phyloP scores from a whole-genome alignment of 2,113 vertebrate species.

The Leucosticte australis region DNA sequence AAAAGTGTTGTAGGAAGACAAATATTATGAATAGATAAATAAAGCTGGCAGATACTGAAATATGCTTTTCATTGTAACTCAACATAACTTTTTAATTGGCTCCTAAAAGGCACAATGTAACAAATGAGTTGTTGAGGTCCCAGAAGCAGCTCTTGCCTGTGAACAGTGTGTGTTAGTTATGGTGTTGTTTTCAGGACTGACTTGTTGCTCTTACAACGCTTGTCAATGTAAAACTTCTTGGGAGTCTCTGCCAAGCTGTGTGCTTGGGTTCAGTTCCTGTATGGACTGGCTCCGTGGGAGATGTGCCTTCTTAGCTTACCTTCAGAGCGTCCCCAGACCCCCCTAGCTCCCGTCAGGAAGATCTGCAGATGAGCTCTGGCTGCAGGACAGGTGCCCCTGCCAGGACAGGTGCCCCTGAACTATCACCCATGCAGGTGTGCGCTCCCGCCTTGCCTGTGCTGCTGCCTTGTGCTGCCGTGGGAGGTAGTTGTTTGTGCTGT shows the following conservation, averaged over 20 bases:
- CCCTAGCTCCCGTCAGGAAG: not conserved
- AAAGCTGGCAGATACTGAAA: not conserved
- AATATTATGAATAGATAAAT: not conserved
- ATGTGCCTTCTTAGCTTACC: not conserved
- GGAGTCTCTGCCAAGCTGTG: not conserved
- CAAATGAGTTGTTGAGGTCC: not conserved
- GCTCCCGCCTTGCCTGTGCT: not conserved
- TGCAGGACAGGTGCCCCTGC: not conserved
- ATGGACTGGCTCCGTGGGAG: rapidly evolving
- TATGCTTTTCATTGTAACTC: not conserved
- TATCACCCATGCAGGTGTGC: rapidly evolving
- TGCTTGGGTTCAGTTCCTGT: not conserved
- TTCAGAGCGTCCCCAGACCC: not conserved
- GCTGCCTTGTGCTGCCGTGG: not conserved
- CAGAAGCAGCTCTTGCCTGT: not conserved
- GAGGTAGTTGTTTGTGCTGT: not conserved
- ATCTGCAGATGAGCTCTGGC: not conserved
- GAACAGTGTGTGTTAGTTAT: not conserved
- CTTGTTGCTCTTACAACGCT: not conserved
- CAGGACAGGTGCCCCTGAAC: not conserved
- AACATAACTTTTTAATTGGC: not conserved
- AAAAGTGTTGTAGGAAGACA: not conserved
- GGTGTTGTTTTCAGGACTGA: not conserved
- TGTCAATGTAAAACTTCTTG: not conserved
- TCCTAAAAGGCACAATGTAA: not conserved